Evolutionary conservation across 2,113 vertebrate species (phyloP).

Genomic region (Eolophus roseicapilla): DNA sequence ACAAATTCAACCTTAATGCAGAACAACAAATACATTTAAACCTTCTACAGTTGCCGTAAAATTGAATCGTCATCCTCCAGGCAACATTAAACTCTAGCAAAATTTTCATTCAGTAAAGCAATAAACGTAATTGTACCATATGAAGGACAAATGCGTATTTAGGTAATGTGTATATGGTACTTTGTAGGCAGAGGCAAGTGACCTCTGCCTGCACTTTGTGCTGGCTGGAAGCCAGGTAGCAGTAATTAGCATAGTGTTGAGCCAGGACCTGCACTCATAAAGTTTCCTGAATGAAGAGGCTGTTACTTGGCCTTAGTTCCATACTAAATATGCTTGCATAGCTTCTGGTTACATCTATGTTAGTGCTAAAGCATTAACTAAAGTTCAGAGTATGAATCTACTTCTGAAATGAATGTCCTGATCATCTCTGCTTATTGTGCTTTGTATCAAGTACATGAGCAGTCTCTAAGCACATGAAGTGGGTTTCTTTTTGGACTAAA

Average conservation of each 20-base stretch:
- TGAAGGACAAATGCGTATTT: conserved; percentile 27
- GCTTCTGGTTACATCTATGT: not conserved
- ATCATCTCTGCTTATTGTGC: not conserved
- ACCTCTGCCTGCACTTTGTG: conserved; percentile 32
- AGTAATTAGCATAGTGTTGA: conserved; percentile 38
- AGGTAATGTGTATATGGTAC: not conserved
- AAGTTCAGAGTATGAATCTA: not conserved
- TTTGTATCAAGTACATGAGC: not conserved
- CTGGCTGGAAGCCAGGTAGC: conserved; percentile 34
- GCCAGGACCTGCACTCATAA: conserved; percentile 22
- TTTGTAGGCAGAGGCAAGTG: conserved; percentile 19
- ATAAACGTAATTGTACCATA: conserved; percentile 28
- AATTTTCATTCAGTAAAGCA: conserved; percentile 12
- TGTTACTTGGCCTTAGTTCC: conserved; percentile 32
- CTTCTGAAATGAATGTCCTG: not conserved
- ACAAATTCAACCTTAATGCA: not conserved
- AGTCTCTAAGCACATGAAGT: not conserved
- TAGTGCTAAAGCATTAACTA: not conserved
- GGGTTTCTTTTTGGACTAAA: not conserved
- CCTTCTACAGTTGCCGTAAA: not conserved
- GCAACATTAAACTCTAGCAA: not conserved
- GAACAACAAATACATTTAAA: conserved; percentile 2
- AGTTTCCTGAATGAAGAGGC: conserved; percentile 31
- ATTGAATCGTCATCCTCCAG: not conserved
- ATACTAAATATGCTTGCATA: not conserved